Base-by-base conservation (phyloP, 2,888 invertebrate species). In the Trilocha varians region DNA sequence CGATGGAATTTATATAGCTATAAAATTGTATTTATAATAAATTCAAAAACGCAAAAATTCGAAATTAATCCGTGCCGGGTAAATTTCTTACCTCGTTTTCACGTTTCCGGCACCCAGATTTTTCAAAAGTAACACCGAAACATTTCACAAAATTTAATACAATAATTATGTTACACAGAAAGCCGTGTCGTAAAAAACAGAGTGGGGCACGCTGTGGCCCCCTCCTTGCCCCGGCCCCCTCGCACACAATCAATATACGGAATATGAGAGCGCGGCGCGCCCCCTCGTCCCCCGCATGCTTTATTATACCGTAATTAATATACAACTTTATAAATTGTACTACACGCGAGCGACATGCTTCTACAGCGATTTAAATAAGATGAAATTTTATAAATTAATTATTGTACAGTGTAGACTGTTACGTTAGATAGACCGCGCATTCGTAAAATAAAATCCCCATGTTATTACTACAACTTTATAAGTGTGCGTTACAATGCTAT, bases 131-230 rank as follows among this genome's bases (percentile, higher is more conserved):
- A 80, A 80, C 84, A 76, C 77, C 79, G 79, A 82, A 79, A 78
- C 85, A 85, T 85, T 85, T 85, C 85, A 85, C 85, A 82, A 85
- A 82, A 84, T 82, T 74, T 83, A 82, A 80, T 74, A 85, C 79
- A 80, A 79, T 80, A 83, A 84, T 83, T 82, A 86, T 84, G 86
- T 86, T 86, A 84, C 84, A 86, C 85, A 84, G 84, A 86, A 85
- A 85, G 85, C 85, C 82, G 85, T 86, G 85, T 85, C 86, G 86
- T 86, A 86, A 87, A 86, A 87, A 79, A 85, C 84, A 84, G 85
- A 85, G 86, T 84, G 86, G 86, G 86, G 86, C 84, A 85, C 84
- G 86, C 84, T 78, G 80, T 83, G 76, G 83, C 85, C 84, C 86
- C 84, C 84, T 78, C 83, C 78, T 78, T 72, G 67, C 75, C 82